Percentiles rank a stretch among this genome's conserved stretches.
Conservation (phyloP, 1,140 invertebrate species). For the Dendroctonus valens region DNA sequence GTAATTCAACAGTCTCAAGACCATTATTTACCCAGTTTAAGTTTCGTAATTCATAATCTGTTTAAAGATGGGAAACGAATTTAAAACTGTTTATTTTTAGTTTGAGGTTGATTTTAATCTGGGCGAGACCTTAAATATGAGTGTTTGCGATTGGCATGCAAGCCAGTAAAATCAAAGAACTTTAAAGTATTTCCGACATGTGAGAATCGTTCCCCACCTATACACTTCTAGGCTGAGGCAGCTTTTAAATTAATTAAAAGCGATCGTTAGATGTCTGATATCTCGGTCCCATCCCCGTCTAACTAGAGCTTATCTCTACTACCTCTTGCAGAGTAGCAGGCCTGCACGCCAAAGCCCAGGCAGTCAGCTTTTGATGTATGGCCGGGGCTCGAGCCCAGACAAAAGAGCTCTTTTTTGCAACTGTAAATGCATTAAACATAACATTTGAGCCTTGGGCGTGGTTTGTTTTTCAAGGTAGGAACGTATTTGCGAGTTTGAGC, state of each 20-base stretch:
- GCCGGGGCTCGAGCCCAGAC: slow-evolving; percentile 37
- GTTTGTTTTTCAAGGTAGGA: slow-evolving; percentile 39
- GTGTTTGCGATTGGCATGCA: too few relatives aligned
- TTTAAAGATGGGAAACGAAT: too few relatives aligned
- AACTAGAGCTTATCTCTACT: slow-evolving; percentile 16
- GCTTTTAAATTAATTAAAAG: slow-evolving; percentile 23
- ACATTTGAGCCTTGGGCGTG: slow-evolving; percentile 38
- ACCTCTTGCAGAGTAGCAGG: slow-evolving; percentile 17
- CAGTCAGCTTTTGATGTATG: slow-evolving; percentile 37
- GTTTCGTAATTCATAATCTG: too few relatives aligned
- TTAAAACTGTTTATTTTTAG: too few relatives aligned
- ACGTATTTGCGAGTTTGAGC: slow-evolving; percentile 31
- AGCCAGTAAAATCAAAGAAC: too few relatives aligned
- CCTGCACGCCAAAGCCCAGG: slow-evolving; percentile 19
- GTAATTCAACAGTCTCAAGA: too few relatives aligned
- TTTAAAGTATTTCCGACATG: too few relatives aligned
- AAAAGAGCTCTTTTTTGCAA: slow-evolving; percentile 42
- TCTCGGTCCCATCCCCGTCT: slow-evolving; percentile 14
- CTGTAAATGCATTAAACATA: slow-evolving; percentile 46
- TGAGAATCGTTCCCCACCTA: background rate
- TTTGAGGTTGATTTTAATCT: too few relatives aligned
- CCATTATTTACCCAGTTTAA: too few relatives aligned
- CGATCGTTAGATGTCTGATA: slow-evolving; percentile 10
- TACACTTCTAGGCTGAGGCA: background rate
- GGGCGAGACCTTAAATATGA: too few relatives aligned